Evolutionary conservation across 1,140 invertebrate species (phyloP), one percentile per base, ranked within the genome.

Genomic region (Drosophila tani): DNA sequence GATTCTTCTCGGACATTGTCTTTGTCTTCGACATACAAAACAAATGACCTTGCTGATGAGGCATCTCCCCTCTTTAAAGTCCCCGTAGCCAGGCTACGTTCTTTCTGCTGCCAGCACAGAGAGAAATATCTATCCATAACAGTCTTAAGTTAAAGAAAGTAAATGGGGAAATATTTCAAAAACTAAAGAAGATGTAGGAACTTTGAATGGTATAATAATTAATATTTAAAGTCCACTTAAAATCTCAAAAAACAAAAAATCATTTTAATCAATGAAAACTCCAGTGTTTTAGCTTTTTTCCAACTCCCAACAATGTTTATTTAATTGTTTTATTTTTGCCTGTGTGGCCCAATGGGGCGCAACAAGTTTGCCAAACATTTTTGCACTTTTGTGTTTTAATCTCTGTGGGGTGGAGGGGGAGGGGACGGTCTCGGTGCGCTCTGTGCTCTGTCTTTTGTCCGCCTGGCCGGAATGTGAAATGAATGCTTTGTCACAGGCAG

Each of bases 311-410:
- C 19, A 46, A 6, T 11, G 8, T 35, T 11, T 35, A 11, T 11
- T 35, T 35, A 35, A 35, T 35, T 35, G 32, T 11, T 35, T n/a
- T n/a, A 46, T 45, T 55, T 35, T 21, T 66, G 47, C 29, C 53
- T 57, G 21, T 69, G 69, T 45, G 14, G 14, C 46, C 2, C 43
- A 29, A 43, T 47, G 41, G 21, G 59, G 64, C 63, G 85, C 85
- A 90, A 90, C 85, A 90, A 90, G 85, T 90, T 85, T 82, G 85
- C 8, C 85, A 85, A 90, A 90, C 86, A 85, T 82, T 90, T 87
- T 69, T 47, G 49, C 66, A 78, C 67, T 82, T 85, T 80, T 82
- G 81, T 75, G 68, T 69, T 87, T 87, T 76, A 79, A 82, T 79
- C 57, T 77, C n/a, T 56, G 29, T 19, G 5, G 3, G 8, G 0